Evolutionary conservation across 2,888 invertebrate genomes (phyloP).

Genomic region (Vesta saturnalis): DNA sequence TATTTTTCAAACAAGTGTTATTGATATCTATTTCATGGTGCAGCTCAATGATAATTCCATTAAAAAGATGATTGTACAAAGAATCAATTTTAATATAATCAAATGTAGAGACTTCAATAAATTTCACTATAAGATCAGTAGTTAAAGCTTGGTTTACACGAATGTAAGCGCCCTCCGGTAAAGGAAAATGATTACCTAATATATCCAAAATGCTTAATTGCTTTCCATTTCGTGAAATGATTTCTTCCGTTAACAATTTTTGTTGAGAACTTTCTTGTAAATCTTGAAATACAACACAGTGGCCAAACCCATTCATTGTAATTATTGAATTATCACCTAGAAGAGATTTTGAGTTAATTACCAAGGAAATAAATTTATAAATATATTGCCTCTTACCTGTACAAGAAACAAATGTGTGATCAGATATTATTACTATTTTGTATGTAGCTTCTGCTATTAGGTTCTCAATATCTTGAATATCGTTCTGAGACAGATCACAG

Average conservation of each 20-base stretch:
- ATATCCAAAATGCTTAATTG: constrained; percentile 17
- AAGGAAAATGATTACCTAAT: background rate
- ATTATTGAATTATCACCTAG: background rate
- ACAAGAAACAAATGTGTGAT: too few relatives aligned
- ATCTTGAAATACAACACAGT: constrained; percentile 17
- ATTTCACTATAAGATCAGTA: constrained; percentile 8
- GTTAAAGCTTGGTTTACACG: constrained; percentile 10
- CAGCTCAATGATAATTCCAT: constrained; percentile 8
- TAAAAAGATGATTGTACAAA: constrained; percentile 9
- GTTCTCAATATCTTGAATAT: background rate
- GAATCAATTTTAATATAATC: constrained; percentile 13
- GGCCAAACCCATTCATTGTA: constrained; percentile 19
- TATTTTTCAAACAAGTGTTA: background rate
- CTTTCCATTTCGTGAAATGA: constrained; percentile 14
- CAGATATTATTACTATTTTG: constrained; percentile 1
- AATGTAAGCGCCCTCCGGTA: background rate
- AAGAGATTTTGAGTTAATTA: too few relatives aligned
- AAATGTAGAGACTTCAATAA: background rate
- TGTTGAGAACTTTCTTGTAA: constrained; percentile 19
- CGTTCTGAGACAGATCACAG: background rate
- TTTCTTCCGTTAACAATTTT: constrained; percentile 10
- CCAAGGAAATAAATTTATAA: too few relatives aligned
- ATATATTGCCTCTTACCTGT: too few relatives aligned
- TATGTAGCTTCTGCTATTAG: background rate
- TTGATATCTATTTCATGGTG: constrained; percentile 8